Percentiles rank a stretch among this genome's conserved stretches.
Conservation (phyloP, 2,888 invertebrate species). For the Drosophila anceps region DNA sequence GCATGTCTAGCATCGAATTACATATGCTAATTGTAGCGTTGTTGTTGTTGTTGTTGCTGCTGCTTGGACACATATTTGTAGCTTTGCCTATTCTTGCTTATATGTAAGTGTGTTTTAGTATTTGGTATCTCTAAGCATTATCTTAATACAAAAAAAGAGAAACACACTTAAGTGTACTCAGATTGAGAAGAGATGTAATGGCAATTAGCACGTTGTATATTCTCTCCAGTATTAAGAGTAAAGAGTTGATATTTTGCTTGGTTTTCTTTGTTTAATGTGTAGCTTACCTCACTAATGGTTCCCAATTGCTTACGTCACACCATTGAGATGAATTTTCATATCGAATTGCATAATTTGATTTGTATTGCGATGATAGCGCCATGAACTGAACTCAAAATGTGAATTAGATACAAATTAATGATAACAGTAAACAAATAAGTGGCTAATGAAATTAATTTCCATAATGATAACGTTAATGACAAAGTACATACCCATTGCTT, state of each 20-base stretch:
- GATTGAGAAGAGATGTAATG: slow-evolving; percentile 10
- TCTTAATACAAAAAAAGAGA: not conserved
- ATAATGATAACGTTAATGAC: slow-evolving; percentile 19
- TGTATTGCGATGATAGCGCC: slow-evolving; percentile 80
- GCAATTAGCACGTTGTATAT: slow-evolving; percentile 13
- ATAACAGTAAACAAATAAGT: slow-evolving; percentile 27
- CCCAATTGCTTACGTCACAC: slow-evolving; percentile 86
- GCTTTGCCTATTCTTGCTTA: slow-evolving; percentile 29
- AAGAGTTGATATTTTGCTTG: slow-evolving; percentile 36
- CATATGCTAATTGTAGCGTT: slow-evolving; percentile 51
- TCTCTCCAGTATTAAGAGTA: slow-evolving; percentile 6
- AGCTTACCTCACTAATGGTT: slow-evolving; percentile 86
- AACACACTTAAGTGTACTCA: slow-evolving; percentile 10
- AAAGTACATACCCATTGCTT: slow-evolving; percentile 59
- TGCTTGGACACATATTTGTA: slow-evolving; percentile 42
- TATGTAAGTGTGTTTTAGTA: slow-evolving; percentile 21
- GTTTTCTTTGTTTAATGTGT: slow-evolving; percentile 85
- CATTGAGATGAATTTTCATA: slow-evolving; percentile 83
- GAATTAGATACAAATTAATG: slow-evolving; percentile 33
- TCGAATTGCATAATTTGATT: slow-evolving; percentile 54
- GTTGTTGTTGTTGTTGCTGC: slow-evolving; percentile 35
- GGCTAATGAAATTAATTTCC: not conserved
- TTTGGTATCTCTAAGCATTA: slow-evolving; percentile 29
- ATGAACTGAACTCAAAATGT: slow-evolving; percentile 73
- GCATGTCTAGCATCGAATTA: slow-evolving; percentile 21